A percentile compares a stretch with the other conserved stretches of the same genome.
These are phyloP conservation scores for Pseudomyrmex concolor DNA, from an alignment of 1,140 invertebrate genomes.

Conservation along the genomic window DNA sequence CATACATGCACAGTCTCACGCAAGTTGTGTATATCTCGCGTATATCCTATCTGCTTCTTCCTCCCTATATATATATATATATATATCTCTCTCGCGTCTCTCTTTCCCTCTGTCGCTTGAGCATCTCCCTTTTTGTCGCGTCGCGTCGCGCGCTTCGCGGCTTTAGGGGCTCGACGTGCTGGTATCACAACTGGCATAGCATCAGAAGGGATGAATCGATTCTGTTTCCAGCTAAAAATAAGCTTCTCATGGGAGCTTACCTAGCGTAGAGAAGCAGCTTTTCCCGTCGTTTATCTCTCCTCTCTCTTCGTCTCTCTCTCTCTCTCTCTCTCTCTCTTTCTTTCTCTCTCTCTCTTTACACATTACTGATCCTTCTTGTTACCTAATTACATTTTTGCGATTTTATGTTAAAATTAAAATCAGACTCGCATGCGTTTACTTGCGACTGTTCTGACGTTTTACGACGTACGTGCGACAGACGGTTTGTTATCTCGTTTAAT, in stretches of 20 bases:
- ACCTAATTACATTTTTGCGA: slow-evolving; percentile 34
- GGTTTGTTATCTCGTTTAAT: slow-evolving; percentile 24
- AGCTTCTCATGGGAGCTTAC: slow-evolving; percentile 68
- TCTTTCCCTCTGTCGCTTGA: neutral
- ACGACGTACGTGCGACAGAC: neutral
- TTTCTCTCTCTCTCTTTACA: no score
- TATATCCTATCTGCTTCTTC: neutral
- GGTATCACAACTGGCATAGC: slow-evolving; percentile 60
- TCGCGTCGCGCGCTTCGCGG: neutral
- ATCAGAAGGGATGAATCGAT: slow-evolving; percentile 75
- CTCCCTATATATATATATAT: neutral
- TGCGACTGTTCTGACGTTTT: neutral
- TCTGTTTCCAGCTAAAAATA: slow-evolving; percentile 75
- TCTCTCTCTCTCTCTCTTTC: neutral
- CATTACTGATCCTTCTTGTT: neutral
- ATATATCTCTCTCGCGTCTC: neutral
- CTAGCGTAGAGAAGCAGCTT: slow-evolving; percentile 27
- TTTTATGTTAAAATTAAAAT: neutral
- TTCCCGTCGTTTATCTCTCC: slow-evolving; percentile 34
- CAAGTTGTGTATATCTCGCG: neutral
- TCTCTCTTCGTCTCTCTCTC: neutral
- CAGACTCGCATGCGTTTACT: slow-evolving; percentile 6
- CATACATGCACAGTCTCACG: neutral
- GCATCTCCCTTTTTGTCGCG: neutral
- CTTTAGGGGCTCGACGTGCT: slow-evolving; percentile 43